These are phyloP conservation scores for Hydrocynus forskahlii DNA, from an alignment of 2,797 vertebrate species.

Conservation along the genomic window DNA sequence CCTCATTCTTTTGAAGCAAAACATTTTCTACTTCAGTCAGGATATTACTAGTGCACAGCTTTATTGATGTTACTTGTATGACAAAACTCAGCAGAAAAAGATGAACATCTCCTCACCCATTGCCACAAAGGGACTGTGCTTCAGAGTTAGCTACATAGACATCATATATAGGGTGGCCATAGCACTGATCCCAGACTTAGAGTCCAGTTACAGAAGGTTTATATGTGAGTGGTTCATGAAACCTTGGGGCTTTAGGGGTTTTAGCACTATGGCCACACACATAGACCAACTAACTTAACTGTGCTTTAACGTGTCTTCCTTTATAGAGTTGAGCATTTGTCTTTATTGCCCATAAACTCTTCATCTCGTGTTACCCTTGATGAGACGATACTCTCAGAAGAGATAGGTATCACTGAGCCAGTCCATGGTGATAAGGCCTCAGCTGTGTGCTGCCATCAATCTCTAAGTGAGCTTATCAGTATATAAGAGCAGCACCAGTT, in stretches of 20 bases:
- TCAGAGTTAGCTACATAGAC: slow-evolving; percentile 3
- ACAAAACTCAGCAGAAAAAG: neutral
- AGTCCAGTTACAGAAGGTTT: slow-evolving; percentile 27
- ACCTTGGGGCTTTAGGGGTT: slow-evolving; percentile 27
- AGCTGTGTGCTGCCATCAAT: slow-evolving; percentile 52
- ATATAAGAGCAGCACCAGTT: slow-evolving; percentile 50
- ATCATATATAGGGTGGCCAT: slow-evolving; percentile 16
- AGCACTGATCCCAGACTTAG: slow-evolving; percentile 31
- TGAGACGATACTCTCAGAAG: slow-evolving; percentile 55
- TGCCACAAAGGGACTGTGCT: neutral
- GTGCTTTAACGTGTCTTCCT: slow-evolving; percentile 36
- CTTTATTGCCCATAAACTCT: slow-evolving; percentile 53
- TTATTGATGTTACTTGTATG: too few relatives aligned
- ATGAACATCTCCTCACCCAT: too few relatives aligned
- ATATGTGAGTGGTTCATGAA: slow-evolving; percentile 17
- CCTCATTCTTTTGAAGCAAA: too few relatives aligned
- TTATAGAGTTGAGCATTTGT: slow-evolving; percentile 44
- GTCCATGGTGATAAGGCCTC: slow-evolving; percentile 59
- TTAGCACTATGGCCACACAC: slow-evolving; percentile 53
- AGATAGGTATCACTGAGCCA: slow-evolving; percentile 59
- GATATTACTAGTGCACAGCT: too few relatives aligned
- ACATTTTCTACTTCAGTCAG: too few relatives aligned
- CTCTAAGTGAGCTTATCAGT: slow-evolving; percentile 58
- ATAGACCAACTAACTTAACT: slow-evolving; percentile 38
- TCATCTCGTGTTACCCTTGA: slow-evolving; percentile 59